Percentiles rank a stretch among this genome's conserved stretches.
These are phyloP conservation scores for Myrmecobius fasciatus DNA, from an alignment of 2,113 vertebrate genomes.

Conservation along the genomic window DNA sequence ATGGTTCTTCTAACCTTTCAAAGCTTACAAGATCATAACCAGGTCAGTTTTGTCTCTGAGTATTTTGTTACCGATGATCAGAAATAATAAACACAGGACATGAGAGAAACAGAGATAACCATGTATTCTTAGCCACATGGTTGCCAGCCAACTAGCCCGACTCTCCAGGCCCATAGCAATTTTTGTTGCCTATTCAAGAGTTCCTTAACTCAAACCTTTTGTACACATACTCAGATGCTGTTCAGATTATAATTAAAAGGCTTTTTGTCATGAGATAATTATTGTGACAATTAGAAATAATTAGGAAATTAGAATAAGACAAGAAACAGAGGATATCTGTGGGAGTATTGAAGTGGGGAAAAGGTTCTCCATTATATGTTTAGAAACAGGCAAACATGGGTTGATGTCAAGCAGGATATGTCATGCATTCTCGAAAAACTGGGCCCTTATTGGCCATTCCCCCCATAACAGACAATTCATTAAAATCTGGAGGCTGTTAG, in stretches of 20 bases:
- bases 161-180: background rate
- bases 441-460: background rate
- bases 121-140: background rate
- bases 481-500: slow-evolving; percentile 23
- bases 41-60: background rate
- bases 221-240: background rate
- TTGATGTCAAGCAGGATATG: background rate
- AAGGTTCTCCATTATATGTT: background rate
- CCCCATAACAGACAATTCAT: background rate
- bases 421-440: background rate
- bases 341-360: background rate
- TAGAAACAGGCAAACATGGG: background rate
- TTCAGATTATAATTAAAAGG: background rate
- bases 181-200: background rate
- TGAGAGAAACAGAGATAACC: background rate
- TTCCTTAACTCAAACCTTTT: background rate
- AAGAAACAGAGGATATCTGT: background rate
- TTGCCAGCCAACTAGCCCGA: background rate
- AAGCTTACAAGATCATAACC: background rate
- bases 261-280: background rate
- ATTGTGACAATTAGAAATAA: background rate
- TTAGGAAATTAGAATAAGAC: background rate
- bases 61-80: background rate
- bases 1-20: background rate
- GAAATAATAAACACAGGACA: background rate